Evolutionary conservation across 2,113 vertebrate species (phyloP).

Genomic region (Mesitornis unicolor): DNA sequence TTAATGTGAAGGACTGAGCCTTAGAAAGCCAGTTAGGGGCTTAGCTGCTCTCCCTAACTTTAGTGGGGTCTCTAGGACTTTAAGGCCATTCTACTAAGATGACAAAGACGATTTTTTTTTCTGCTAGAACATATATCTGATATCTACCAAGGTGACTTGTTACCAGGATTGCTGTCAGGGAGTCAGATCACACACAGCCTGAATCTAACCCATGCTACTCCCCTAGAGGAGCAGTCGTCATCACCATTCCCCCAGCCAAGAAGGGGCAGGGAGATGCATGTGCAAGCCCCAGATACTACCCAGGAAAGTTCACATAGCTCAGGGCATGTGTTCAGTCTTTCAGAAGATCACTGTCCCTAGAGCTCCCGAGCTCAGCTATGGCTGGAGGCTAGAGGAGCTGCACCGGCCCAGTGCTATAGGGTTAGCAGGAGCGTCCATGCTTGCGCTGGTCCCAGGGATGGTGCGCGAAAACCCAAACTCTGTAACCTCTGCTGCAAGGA

Average conservation of each 20-base stretch:
- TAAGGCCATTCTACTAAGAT: background rate
- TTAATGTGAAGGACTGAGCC: constrained; percentile 13
- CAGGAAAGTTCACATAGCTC: background rate
- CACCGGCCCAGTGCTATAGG: background rate
- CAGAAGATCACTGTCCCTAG: background rate
- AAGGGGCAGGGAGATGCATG: background rate
- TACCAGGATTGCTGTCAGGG: background rate
- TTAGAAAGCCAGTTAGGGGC: constrained; percentile 40
- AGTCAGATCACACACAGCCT: background rate
- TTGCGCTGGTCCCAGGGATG: background rate
- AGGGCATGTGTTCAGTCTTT: background rate
- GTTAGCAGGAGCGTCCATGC: background rate
- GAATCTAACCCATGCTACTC: fast-evolving
- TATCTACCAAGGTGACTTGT: background rate
- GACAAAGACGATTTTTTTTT: background rate
- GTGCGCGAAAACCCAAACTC: background rate
- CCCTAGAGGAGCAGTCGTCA: background rate
- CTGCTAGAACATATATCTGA: background rate
- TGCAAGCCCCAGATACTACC: background rate
- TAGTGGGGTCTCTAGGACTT: background rate
- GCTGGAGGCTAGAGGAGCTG: background rate
- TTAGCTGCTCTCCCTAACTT: constrained; percentile 37
- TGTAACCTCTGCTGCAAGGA: background rate
- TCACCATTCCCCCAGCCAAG: background rate
- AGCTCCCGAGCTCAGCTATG: background rate